phyloP scores from a whole-genome alignment of 2,888 invertebrate species.

The Microplitis deprimator region DNA sequence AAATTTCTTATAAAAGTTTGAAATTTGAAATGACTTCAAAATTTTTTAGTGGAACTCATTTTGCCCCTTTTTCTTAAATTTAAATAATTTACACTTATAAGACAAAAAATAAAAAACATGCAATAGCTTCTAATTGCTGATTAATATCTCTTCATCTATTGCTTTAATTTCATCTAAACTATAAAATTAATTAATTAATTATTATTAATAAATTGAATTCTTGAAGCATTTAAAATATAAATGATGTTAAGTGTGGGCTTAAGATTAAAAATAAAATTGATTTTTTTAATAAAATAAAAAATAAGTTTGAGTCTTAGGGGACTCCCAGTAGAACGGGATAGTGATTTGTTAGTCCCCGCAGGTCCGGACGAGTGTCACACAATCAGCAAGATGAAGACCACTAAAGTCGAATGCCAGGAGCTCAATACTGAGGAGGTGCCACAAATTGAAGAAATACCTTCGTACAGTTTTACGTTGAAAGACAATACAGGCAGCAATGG shows the following conservation, averaged over 20 bases:
- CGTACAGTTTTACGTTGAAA: conserved; percentile 75
- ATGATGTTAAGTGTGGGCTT: not conserved
- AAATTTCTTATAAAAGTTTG: too few relatives aligned
- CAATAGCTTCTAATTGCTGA: conserved; percentile 17
- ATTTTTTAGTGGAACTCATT: too few relatives aligned
- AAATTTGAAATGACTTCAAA: too few relatives aligned
- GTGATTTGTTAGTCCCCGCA: conserved; percentile 56
- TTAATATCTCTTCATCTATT: conserved; percentile 26
- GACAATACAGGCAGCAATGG: conserved; percentile 69
- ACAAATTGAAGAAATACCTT: conserved; percentile 76
- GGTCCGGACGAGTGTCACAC: conserved; percentile 80
- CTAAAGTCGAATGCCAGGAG: conserved; percentile 76
- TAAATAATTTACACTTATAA: conserved; percentile 20
- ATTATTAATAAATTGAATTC: conserved; percentile 3
- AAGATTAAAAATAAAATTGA: not conserved
- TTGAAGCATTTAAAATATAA: not conserved
- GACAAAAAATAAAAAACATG: conserved; percentile 4
- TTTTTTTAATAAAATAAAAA: conserved; percentile 8
- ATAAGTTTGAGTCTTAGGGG: conserved; percentile 17
- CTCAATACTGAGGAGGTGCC: conserved; percentile 73
- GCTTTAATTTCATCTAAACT: conserved; percentile 21
- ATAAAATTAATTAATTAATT: conserved; percentile 10
- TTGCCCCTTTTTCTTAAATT: not conserved
- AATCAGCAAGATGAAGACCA: conserved; percentile 78
- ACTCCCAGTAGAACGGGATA: conserved; percentile 1